Evolutionary conservation across 2,113 vertebrate species (phyloP).

Genomic region (Cebidichthys violaceus): DNA sequence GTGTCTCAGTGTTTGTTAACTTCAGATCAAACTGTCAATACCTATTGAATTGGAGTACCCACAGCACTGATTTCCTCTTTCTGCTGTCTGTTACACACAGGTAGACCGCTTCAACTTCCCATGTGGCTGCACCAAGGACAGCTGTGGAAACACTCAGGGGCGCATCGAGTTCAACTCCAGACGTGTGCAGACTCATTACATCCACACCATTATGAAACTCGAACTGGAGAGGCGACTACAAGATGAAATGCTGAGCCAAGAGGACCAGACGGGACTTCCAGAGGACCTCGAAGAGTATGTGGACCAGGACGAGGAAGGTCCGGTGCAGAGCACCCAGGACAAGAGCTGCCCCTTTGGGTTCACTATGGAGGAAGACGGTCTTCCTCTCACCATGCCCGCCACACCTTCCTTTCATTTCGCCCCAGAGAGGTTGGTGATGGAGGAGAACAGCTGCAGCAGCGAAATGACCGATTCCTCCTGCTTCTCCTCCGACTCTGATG

Average conservation of each 20-base stretch:
- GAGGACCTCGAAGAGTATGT: slow-evolving; percentile 47
- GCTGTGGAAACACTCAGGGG: slow-evolving; percentile 90
- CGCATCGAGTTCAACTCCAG: slow-evolving; percentile 90
- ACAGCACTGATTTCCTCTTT: not conserved
- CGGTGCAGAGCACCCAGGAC: slow-evolving; percentile 19
- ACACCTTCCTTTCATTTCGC: slow-evolving; percentile 83
- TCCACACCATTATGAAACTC: slow-evolving; percentile 92
- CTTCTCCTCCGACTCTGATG: slow-evolving; percentile 81
- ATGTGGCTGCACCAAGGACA: slow-evolving; percentile 90
- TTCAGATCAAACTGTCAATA: too few species aligned
- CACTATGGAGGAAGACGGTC: slow-evolving; percentile 67
- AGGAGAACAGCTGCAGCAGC: slow-evolving; percentile 91
- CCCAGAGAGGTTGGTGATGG: slow-evolving; percentile 75
- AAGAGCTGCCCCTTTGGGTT: slow-evolving; percentile 69
- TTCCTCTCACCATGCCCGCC: slow-evolving; percentile 65
- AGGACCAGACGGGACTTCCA: slow-evolving; percentile 31
- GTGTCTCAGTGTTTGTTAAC: not conserved
- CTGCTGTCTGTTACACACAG: slow-evolving; percentile 72
- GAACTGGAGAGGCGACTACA: slow-evolving; percentile 84
- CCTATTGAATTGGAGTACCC: not conserved
- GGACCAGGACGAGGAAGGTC: slow-evolving; percentile 8
- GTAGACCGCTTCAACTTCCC: slow-evolving; percentile 93
- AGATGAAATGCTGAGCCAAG: slow-evolving; percentile 21
- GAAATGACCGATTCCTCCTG: slow-evolving; percentile 89
- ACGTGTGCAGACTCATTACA: slow-evolving; percentile 90